Base-by-base conservation (phyloP, 1,140 invertebrate species). In the Eurosta solidaginis region DNA sequence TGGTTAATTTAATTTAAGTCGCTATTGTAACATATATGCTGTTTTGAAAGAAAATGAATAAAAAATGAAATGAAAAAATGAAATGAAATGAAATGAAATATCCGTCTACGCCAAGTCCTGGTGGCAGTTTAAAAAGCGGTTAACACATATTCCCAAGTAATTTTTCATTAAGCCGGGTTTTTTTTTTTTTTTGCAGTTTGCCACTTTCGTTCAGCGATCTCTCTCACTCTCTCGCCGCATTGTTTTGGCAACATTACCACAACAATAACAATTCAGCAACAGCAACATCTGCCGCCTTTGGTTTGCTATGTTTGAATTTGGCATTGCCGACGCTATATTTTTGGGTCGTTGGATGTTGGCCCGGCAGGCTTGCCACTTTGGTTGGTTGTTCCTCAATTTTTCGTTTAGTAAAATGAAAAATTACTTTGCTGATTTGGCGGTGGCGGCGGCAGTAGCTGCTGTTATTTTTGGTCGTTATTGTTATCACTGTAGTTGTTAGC, bases 61-160 rank as follows among this genome's bases (percentile, higher is more conserved):
- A n/a, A n/a, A n/a, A n/a, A n/a, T n/a, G n/a, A n/a, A n/a, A n/a
- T n/a, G n/a, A n/a, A n/a, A n/a, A n/a, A n/a, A n/a, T n/a, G n/a
- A n/a, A n/a, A n/a, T n/a, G n/a, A n/a, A n/a, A n/a, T n/a, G n/a
- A n/a, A n/a, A n/a, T n/a, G n/a, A n/a, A n/a, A 45, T 45, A 17
- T 45, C 68, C 77, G 78, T 42, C 76, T 78, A 52, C 59, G 77
- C 68, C 59, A 50, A 59, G 84, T 85, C 84, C 84, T 85, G 79
- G 84, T 74, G 73, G 84, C 85, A 86, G 84, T 86, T 86, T 86
- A 86, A 86, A 86, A 86, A 86, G 84, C 85, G 84, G 84, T 86
- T 86, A 86, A 86, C 84, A 86, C 84, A 86, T 86, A 86, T 86
- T 86, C 82, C 80, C 79, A 81, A 83, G 84, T 85, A 82, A 86